These are phyloP conservation scores for Caiman crocodilus DNA, from an alignment of 2,797 vertebrate genomes.

Conservation along the genomic window DNA sequence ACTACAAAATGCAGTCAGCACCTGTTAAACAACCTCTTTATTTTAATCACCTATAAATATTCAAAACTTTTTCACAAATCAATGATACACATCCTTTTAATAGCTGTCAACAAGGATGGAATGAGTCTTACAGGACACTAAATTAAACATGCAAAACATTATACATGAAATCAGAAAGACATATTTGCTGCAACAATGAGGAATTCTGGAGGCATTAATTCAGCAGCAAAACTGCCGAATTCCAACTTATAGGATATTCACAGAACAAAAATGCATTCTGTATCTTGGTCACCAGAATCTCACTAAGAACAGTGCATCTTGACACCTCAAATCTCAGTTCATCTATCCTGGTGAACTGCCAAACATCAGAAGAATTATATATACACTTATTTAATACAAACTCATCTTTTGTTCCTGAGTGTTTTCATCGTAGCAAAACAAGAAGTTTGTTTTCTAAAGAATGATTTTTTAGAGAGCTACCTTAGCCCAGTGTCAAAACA, in stretches of 20 bases:
- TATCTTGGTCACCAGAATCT: conserved; percentile 2
- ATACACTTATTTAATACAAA: neutral
- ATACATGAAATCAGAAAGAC: neutral
- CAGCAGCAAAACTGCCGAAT: neutral
- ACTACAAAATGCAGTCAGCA: conserved; percentile 35
- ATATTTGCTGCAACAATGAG: neutral
- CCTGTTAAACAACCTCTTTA: conserved; percentile 53
- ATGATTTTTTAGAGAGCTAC: neutral
- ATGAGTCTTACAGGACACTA: neutral
- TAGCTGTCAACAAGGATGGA: neutral
- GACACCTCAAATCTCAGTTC: neutral
- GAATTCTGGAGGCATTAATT: neutral
- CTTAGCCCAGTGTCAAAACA: neutral
- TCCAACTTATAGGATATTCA: neutral
- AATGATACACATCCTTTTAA: conserved; percentile 7
- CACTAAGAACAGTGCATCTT: neutral
- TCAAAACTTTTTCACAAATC: conserved; percentile 17
- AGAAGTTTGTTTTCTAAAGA: neutral
- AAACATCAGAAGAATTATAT: rapidly evolving
- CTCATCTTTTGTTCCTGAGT: neutral
- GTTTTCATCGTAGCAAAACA: neutral
- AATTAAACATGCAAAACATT: conserved; percentile 35
- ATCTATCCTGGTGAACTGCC: neutral
- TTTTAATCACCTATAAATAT: conserved; percentile 60
- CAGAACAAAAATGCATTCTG: neutral